phyloP scores from a whole-genome alignment of 2,888 invertebrate species.

The Nyleta sp. region DNA sequence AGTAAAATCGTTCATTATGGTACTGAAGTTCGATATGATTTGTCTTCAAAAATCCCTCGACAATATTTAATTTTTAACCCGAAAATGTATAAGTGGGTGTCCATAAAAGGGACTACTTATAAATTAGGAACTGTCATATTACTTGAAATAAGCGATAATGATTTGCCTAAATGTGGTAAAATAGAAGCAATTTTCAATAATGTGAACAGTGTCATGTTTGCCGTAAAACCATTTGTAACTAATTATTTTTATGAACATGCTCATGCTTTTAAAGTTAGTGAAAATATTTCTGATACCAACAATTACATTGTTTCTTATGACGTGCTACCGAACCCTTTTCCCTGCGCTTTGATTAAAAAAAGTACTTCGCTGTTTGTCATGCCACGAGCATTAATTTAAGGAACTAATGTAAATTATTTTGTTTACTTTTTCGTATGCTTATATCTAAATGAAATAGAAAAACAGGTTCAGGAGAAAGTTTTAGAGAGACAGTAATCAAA shows the following conservation, averaged over 20 bases:
- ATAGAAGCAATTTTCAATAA: conserved; percentile 12
- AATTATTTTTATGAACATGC: conserved; percentile 9
- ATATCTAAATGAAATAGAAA: neutral
- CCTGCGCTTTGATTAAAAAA: neutral
- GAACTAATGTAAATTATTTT: neutral
- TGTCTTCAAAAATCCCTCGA: neutral
- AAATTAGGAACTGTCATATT: conserved; percentile 1
- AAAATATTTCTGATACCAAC: neutral
- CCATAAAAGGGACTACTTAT: neutral
- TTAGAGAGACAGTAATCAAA: too few species aligned
- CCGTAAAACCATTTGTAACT: conserved; percentile 1
- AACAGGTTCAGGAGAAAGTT: too few species aligned
- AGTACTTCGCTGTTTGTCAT: neutral
- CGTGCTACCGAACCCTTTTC: neutral
- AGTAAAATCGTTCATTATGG: neutral
- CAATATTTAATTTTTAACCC: conserved; percentile 5
- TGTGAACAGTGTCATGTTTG: neutral
- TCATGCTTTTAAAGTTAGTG: neutral
- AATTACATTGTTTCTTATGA: conserved; percentile 7
- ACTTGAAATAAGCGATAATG: neutral
- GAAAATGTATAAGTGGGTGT: neutral
- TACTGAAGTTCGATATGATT: neutral
- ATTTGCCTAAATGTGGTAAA: conserved; percentile 4
- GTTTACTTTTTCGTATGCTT: neutral
- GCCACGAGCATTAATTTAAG: neutral